phyloP scores from a whole-genome alignment of 2,113 vertebrate genomes.

The Percina caprodes region DNA sequence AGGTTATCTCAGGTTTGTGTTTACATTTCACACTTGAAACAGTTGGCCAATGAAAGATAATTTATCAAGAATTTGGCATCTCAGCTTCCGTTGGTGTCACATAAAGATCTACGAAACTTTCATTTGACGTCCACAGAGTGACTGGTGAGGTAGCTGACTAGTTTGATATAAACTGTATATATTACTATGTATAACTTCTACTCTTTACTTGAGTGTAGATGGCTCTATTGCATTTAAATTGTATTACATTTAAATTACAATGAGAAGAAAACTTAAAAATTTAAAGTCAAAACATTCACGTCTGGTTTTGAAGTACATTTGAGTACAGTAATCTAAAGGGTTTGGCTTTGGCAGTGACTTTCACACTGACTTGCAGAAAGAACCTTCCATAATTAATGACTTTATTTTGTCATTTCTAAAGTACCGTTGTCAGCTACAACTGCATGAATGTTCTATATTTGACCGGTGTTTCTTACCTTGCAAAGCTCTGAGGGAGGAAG shows the following conservation, averaged over 20 bases:
- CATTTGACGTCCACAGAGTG: not conserved
- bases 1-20: not conserved
- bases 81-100: not conserved
- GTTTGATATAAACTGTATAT: not conserved
- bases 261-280: not conserved
- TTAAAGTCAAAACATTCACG: not conserved
- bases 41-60: not conserved
- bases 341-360: not conserved
- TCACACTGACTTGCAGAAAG: conserved; percentile 6
- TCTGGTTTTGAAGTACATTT: conserved; percentile 17
- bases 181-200: not conserved
- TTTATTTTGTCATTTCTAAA: not conserved
- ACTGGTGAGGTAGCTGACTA: not conserved
- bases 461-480: conserved; percentile 77
- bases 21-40: conserved; percentile 1
- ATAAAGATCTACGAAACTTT: not conserved
- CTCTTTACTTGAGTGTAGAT: not conserved
- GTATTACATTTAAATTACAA: not conserved
- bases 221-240: not conserved
- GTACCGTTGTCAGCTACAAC: not conserved
- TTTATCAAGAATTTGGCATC: conserved; percentile 5
- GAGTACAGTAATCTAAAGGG: not conserved
- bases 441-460: not conserved
- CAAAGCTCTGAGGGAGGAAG: conserved; percentile 90
- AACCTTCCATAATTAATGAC: not conserved